phyloP scores from a whole-genome alignment of 2,888 invertebrate genomes.

The Trichopria drosophilae region DNA sequence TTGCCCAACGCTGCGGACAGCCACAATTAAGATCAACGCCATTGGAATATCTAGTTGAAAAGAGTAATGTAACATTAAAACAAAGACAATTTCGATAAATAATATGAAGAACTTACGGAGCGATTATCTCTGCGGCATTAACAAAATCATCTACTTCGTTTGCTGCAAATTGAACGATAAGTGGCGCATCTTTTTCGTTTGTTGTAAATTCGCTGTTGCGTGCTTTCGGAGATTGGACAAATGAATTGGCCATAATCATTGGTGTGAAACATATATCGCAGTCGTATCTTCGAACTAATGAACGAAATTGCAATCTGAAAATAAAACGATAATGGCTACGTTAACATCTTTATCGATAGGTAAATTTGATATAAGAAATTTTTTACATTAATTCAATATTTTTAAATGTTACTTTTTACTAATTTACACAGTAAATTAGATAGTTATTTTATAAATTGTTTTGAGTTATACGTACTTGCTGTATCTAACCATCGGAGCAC shows the following conservation, averaged over 20 bases:
- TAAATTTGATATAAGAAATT: background rate
- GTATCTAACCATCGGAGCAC: constrained; percentile 96
- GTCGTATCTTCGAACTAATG: constrained; percentile 75
- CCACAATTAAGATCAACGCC: constrained; percentile 98
- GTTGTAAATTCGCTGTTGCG: constrained; percentile 81
- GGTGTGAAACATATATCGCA: constrained; percentile 93
- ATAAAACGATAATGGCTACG: constrained; percentile 4
- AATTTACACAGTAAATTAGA: constrained; percentile 1
- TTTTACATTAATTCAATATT: background rate
- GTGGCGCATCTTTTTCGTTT: constrained; percentile 72
- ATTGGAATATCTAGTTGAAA: constrained; percentile 70
- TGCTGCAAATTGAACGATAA: constrained; percentile 95
- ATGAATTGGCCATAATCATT: constrained; percentile 95
- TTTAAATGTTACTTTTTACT: constrained; percentile 6
- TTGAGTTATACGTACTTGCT: constrained; percentile 73
- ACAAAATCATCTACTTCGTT: constrained; percentile 81
- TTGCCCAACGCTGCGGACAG: constrained; percentile 95
- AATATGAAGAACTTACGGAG: constrained; percentile 63
- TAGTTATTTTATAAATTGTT: background rate
- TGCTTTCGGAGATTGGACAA: constrained; percentile 85
- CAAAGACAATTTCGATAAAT: constrained; percentile 8
- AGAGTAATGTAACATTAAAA: constrained; percentile 1
- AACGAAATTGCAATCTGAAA: constrained; percentile 74
- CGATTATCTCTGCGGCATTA: constrained; percentile 80
- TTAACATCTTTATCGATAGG: background rate